Conservation (phyloP, 2,888 invertebrate genomes). For the Aspidiotus rigidus region DNA sequence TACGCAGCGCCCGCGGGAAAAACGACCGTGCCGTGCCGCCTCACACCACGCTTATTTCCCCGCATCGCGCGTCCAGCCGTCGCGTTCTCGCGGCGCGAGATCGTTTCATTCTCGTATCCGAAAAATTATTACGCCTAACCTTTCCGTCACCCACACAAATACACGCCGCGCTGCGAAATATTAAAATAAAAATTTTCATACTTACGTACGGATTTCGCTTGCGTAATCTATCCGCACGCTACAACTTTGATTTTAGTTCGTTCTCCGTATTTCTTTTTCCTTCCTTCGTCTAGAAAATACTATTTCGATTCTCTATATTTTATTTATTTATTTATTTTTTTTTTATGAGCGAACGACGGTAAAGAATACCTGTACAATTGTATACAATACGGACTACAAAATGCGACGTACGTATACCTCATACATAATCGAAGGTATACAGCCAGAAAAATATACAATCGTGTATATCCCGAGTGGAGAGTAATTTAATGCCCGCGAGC, state of each 20-base stretch:
- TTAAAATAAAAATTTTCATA: not conserved
- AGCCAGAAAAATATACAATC: slow-evolving; percentile 15
- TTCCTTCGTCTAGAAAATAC: not conserved
- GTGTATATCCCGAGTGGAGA: slow-evolving; percentile 18
- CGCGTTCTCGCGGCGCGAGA: too few relatives aligned
- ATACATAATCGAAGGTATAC: not conserved
- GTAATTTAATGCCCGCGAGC: slow-evolving; percentile 29
- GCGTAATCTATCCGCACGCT: too few relatives aligned
- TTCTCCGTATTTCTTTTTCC: not conserved
- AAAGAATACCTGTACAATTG: not conserved
- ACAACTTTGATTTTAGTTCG: not conserved
- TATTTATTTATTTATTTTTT: too few relatives aligned
- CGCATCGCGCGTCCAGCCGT: not conserved
- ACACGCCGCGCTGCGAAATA: not conserved
- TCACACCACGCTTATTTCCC: not conserved
- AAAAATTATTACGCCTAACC: not conserved
- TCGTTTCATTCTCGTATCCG: not conserved
- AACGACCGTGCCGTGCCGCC: not conserved
- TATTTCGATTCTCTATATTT: too few relatives aligned
- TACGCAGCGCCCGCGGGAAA: not conserved
- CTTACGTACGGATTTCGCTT: not conserved
- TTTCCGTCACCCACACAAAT: slow-evolving; percentile 1
- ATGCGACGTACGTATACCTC: not conserved
- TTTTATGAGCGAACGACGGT: too few relatives aligned
- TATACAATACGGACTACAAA: not conserved